These are phyloP conservation scores for Dendrocincla fuliginosa DNA, from an alignment of 2,797 vertebrate species.

Conservation along the genomic window DNA sequence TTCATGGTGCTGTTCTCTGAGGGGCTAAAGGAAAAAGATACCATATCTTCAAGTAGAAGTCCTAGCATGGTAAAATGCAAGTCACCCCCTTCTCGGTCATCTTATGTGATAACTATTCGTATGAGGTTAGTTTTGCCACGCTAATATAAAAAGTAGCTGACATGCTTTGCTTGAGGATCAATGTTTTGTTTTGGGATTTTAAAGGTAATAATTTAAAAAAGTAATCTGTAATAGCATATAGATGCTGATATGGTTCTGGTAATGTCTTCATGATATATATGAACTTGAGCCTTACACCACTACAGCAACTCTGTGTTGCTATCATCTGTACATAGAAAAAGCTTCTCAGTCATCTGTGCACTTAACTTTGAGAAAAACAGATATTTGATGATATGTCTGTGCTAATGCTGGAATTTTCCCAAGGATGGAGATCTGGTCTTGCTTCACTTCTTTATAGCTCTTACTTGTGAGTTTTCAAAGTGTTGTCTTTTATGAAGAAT, in stretches of 20 bases:
- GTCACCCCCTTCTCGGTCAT: not conserved
- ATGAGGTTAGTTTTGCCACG: not conserved
- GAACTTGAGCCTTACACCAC: not conserved
- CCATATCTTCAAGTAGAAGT: not conserved
- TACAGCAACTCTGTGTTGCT: not conserved
- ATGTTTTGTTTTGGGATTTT: not conserved
- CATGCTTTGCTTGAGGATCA: not conserved
- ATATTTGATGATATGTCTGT: not conserved
- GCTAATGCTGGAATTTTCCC: not conserved
- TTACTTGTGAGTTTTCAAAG: not conserved
- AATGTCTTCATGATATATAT: not conserved
- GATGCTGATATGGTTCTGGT: not conserved
- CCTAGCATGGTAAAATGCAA: not conserved
- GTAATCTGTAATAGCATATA: not conserved
- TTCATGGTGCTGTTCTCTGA: not conserved
- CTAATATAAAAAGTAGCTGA: not conserved
- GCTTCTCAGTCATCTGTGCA: not conserved
- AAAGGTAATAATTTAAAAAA: not conserved
- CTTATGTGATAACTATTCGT: not conserved
- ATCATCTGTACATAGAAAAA: not conserved
- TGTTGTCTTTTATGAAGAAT: not conserved
- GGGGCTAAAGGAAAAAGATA: not conserved
- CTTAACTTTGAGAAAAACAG: not conserved
- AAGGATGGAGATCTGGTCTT: not conserved
- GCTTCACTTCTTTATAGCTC: not conserved